phyloP scores from a whole-genome alignment of 1,140 invertebrate genomes.

The Piezodorus guildinii region DNA sequence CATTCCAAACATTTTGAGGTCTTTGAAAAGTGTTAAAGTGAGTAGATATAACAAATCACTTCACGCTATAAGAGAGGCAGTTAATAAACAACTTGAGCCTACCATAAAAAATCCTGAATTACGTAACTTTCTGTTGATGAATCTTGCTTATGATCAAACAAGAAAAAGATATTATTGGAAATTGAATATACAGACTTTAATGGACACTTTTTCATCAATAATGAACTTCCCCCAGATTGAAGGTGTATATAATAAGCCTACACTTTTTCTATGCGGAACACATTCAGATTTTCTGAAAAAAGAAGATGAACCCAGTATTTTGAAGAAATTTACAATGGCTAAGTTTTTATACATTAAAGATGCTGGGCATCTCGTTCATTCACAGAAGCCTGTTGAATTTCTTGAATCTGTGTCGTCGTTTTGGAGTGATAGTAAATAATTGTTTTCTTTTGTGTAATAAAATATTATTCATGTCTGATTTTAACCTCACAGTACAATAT shows the following conservation, averaged over 20 bases:
- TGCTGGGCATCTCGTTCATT: slow-evolving; percentile 85
- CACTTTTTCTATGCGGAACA: slow-evolving; percentile 70
- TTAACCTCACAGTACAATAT: too few species aligned
- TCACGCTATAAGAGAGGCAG: slow-evolving; percentile 48
- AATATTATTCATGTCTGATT: too few species aligned
- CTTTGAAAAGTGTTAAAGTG: slow-evolving; percentile 48
- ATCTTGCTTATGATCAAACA: slow-evolving; percentile 49
- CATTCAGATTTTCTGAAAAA: slow-evolving; percentile 61
- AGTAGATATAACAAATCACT: slow-evolving; percentile 42
- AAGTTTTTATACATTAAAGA: slow-evolving; percentile 58
- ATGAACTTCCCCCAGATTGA: slow-evolving; percentile 44
- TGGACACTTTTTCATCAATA: slow-evolving; percentile 49
- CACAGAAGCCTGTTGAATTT: slow-evolving; percentile 56
- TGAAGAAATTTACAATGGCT: slow-evolving; percentile 64
- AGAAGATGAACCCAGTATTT: slow-evolving; percentile 54
- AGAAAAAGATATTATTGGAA: slow-evolving; percentile 50
- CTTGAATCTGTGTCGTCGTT: neutral
- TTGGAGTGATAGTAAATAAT: too few species aligned
- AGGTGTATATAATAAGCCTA: slow-evolving; percentile 49
- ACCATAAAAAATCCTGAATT: slow-evolving; percentile 33
- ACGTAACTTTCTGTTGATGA: slow-evolving; percentile 61
- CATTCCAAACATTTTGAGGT: slow-evolving; percentile 51
- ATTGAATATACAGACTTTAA: slow-evolving; percentile 57
- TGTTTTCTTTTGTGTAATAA: too few species aligned
- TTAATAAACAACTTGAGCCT: slow-evolving; percentile 40